Percentiles rank a stretch among this genome's conserved stretches.
Conservation (phyloP, 2,888 invertebrate species). For the Caenorhabditis doughertyi region DNA sequence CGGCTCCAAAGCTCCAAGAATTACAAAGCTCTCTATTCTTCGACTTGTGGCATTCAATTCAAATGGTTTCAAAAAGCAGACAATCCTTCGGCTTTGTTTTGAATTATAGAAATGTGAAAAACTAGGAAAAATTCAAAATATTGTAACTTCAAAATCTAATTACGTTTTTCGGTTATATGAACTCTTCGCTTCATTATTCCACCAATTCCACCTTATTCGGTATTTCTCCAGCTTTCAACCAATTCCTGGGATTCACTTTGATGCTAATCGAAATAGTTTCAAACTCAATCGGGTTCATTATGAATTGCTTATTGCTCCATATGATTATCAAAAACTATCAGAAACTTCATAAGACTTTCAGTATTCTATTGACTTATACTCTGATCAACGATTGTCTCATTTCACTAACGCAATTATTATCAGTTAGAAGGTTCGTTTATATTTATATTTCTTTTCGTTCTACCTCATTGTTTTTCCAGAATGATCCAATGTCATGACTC, state of each 20-base stretch:
- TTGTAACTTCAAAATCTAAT: no score
- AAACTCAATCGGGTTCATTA: slow-evolving; percentile 43
- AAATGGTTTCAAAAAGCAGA: no score
- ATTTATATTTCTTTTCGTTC: no score
- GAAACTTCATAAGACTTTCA: slow-evolving; percentile 56
- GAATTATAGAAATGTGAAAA: no score
- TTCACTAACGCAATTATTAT: slow-evolving; percentile 42
- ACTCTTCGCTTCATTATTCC: neutral
- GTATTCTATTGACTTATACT: slow-evolving; percentile 51
- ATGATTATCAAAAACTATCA: slow-evolving; percentile 46
- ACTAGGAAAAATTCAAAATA: no score
- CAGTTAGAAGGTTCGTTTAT: slow-evolving; percentile 40
- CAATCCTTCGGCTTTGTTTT: no score
- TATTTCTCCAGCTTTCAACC: slow-evolving; percentile 10
- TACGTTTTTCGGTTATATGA: no score
- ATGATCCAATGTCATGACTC: slow-evolving; percentile 57
- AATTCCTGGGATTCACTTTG: slow-evolving; percentile 33
- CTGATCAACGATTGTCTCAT: slow-evolving; percentile 55
- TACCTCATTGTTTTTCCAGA: no score
- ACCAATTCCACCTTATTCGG: slow-evolving; percentile 14
- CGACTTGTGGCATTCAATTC: no score
- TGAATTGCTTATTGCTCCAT: slow-evolving; percentile 49
- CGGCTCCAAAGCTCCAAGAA: no score
- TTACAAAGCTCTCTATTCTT: no score
- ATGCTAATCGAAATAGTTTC: slow-evolving; percentile 43